Evolutionary conservation across 2,113 vertebrate genomes (phyloP).

Genomic region (Heterotilapia buettikoferi): DNA sequence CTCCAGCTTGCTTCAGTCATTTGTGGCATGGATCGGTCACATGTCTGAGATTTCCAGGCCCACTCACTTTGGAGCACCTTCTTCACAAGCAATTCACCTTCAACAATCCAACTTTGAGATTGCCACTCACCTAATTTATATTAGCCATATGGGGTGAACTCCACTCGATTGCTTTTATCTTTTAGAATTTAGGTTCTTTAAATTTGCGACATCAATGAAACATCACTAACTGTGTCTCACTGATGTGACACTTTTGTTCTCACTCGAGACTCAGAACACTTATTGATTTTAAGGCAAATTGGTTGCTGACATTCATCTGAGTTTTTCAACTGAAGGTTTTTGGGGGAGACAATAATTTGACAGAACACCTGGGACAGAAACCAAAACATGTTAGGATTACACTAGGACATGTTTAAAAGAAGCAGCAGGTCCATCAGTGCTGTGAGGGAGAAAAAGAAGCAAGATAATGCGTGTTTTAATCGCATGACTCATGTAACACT

Average conservation of each 20-base stretch:
- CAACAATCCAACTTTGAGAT: not conserved
- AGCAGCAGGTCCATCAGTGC: not conserved
- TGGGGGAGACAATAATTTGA: not conserved
- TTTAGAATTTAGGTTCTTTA: not conserved
- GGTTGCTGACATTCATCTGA: not conserved
- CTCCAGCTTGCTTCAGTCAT: not conserved
- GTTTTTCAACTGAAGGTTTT: not conserved
- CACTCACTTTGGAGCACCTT: not conserved
- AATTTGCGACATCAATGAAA: not conserved
- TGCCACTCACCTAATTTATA: not conserved
- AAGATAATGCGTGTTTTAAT: not conserved
- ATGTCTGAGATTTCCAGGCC: not conserved
- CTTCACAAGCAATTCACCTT: not conserved
- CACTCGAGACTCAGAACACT: not conserved
- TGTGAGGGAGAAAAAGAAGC: not conserved
- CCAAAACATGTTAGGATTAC: not conserved
- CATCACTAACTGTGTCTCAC: not conserved
- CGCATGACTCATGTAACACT: not conserved
- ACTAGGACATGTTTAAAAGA: not conserved
- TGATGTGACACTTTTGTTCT: not conserved
- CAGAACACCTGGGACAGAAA: not conserved
- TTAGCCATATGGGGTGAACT: not conserved
- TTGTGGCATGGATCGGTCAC: not conserved
- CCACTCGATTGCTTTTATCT: rapidly evolving
- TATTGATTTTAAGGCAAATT: not conserved